Evolutionary conservation across 1,140 invertebrate species (phyloP).

Genomic region (Diorhabda sublineata): DNA sequence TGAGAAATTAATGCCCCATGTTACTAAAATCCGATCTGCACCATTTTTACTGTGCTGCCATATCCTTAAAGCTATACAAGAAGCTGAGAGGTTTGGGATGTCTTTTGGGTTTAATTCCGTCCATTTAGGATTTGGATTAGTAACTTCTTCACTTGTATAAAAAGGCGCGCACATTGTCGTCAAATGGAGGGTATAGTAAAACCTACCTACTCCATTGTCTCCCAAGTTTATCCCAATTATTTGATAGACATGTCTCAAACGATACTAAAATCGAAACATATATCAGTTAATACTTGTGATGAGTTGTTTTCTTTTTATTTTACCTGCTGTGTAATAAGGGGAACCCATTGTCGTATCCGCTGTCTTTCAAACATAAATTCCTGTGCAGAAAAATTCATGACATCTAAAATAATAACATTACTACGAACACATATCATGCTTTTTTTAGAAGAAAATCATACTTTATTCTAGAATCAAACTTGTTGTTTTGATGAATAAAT

Average conservation of each 20-base stretch:
- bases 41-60: slow-evolving; percentile 49
- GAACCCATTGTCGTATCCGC: slow-evolving; percentile 60
- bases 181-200: slow-evolving; percentile 76
- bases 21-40: slow-evolving; percentile 59
- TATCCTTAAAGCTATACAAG: slow-evolving; percentile 56
- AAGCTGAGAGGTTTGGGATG: slow-evolving; percentile 19
- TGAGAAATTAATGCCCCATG: slow-evolving; percentile 82
- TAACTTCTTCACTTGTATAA: slow-evolving; percentile 79
- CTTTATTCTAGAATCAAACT: too few relatives aligned
- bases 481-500: too few relatives aligned
- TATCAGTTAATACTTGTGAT: background rate
- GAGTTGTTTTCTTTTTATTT: slow-evolving; percentile 17
- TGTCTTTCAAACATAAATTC: slow-evolving; percentile 56
- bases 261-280: slow-evolving; percentile 33
- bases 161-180: slow-evolving; percentile 78
- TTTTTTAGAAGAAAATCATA: too few relatives aligned
- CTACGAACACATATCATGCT: too few relatives aligned
- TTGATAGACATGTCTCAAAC: slow-evolving; percentile 44
- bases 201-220: slow-evolving; percentile 33
- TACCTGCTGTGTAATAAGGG: slow-evolving; percentile 59
- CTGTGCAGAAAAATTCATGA: slow-evolving; percentile 40
- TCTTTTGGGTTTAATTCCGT: slow-evolving; percentile 52
- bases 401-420: slow-evolving; percentile 24
- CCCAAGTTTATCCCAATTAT: slow-evolving; percentile 42
- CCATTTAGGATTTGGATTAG: slow-evolving; percentile 71